These are phyloP conservation scores for Diarsia rubi DNA, from an alignment of 2,888 invertebrate genomes.

Conservation along the genomic window DNA sequence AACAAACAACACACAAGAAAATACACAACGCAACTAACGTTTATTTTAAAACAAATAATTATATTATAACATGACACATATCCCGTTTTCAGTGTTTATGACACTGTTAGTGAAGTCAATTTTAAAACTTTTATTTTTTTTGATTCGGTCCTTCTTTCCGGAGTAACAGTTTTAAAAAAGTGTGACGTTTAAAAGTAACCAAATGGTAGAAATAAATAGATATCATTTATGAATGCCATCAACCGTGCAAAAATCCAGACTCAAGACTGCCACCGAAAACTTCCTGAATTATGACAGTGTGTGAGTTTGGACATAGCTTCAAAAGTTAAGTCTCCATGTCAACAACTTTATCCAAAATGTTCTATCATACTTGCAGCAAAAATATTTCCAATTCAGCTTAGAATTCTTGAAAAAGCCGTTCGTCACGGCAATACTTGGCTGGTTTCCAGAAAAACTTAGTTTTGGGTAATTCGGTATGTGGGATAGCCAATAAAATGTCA, in stretches of 20 bases:
- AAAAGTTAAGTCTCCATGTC: not conserved
- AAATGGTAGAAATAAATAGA: not conserved
- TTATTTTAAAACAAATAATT: too few species aligned
- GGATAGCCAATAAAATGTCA: conserved; percentile 48
- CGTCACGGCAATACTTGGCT: conserved; percentile 34
- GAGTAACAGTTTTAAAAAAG: not conserved
- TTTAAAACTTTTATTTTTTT: not conserved
- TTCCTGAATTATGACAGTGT: not conserved
- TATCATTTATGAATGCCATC: not conserved
- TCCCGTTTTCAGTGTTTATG: too few species aligned
- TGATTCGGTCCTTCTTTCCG: not conserved
- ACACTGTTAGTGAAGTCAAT: too few species aligned
- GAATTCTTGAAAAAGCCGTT: conserved; percentile 2
- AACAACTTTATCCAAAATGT: not conserved
- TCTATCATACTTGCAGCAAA: conserved; percentile 13
- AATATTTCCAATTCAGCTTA: conserved; percentile 26
- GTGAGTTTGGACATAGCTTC: not conserved
- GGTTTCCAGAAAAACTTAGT: conserved; percentile 29
- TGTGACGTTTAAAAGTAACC: not conserved
- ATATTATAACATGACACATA: too few species aligned
- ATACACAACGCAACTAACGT: too few species aligned
- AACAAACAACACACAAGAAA: too few species aligned
- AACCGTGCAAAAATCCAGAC: not conserved
- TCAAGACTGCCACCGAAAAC: not conserved
- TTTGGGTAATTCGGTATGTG: conserved; percentile 20